Evolutionary conservation across 2,888 invertebrate genomes (phyloP).

Genomic region (Pogonocherus hispidulus): DNA sequence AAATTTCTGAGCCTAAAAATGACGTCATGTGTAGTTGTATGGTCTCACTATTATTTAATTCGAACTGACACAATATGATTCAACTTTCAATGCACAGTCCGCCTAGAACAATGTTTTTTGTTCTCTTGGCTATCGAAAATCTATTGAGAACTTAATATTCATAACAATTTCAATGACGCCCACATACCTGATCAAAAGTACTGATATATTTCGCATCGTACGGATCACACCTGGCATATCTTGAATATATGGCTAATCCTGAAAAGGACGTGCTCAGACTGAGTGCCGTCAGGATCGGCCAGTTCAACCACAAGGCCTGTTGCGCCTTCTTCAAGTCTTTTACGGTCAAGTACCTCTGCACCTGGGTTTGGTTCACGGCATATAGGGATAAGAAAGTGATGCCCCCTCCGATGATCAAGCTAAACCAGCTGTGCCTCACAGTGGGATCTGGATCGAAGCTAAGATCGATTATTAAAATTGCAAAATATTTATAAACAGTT

Average conservation of each 20-base stretch:
- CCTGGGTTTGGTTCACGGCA: constrained; percentile 90
- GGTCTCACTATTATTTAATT: no score
- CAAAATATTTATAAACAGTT: no score
- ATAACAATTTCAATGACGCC: no score
- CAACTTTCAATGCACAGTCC: no score
- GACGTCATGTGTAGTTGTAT: no score
- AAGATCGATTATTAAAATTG: constrained; percentile 46
- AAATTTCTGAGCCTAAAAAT: no score
- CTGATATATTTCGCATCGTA: constrained; percentile 73
- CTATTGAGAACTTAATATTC: no score
- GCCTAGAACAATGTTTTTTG: no score
- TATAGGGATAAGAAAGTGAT: constrained; percentile 86
- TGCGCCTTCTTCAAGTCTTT: constrained; percentile 80
- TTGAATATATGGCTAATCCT: constrained; percentile 88
- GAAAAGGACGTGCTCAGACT: constrained; percentile 79
- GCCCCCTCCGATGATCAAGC: constrained; percentile 83
- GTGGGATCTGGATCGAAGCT: constrained; percentile 87
- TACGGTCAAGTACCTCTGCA: constrained; percentile 81
- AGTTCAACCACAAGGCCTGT: constrained; percentile 82
- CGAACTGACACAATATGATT: no score
- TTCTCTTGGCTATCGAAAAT: no score
- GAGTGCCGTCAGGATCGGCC: constrained; percentile 82
- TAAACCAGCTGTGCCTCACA: constrained; percentile 87
- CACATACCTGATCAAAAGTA: constrained; percentile 77
- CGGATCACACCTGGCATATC: constrained; percentile 88